Percentiles rank a stretch among this genome's conserved stretches.
Evolutionary conservation across 2,888 invertebrate species (phyloP).

Genomic region (Xestia xanthographa): DNA sequence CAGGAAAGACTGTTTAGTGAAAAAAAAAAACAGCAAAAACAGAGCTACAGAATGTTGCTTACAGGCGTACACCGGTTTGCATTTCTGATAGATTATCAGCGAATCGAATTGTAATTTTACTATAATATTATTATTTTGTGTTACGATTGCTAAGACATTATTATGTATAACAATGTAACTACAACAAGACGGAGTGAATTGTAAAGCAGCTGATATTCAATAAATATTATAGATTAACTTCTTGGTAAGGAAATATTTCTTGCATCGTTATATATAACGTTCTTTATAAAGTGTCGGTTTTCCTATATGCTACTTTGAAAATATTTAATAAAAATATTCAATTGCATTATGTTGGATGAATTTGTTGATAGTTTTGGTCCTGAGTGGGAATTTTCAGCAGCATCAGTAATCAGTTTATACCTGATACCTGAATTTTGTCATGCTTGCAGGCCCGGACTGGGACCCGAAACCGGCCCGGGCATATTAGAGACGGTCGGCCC

Average conservation of each 20-base stretch:
- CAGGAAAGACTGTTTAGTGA: neutral
- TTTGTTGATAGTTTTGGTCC: neutral
- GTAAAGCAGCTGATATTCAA: neutral
- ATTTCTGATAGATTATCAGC: constrained; percentile 1
- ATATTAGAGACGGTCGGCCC: no score
- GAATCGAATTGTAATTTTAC: constrained; percentile 6
- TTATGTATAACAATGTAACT: constrained; percentile 11
- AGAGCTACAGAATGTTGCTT: neutral
- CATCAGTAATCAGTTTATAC: neutral
- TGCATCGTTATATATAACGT: neutral
- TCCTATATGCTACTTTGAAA: neutral
- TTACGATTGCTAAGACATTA: neutral
- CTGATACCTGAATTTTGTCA: no score
- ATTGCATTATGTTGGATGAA: neutral
- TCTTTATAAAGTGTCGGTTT: neutral
- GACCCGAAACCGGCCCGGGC: no score
- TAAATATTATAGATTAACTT: neutral
- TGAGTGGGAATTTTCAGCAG: neutral
- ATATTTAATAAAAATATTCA: neutral
- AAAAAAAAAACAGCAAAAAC: constrained; percentile 7
- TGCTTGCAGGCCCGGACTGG: neutral
- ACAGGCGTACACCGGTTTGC: neutral
- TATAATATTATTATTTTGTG: constrained; percentile 8
- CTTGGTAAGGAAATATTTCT: neutral
- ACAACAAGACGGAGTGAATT: neutral